Conservation (phyloP, 1,140 invertebrate genomes). For the Drosophila nasuta region DNA sequence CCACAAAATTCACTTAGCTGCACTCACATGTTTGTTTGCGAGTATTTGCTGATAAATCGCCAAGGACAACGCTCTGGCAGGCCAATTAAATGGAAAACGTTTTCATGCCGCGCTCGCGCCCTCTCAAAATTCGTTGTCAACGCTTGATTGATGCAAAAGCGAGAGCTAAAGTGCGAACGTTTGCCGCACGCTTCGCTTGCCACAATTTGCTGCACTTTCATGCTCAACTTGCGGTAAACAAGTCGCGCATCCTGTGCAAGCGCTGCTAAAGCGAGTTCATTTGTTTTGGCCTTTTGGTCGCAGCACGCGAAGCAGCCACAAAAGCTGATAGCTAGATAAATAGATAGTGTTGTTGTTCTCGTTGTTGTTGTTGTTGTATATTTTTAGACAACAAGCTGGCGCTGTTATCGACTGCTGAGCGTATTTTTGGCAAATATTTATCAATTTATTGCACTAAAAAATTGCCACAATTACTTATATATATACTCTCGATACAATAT, state of each 20-base stretch:
- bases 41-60: conserved; percentile 6
- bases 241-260: conserved; percentile 14
- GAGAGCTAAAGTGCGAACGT: background rate
- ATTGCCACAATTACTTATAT: conserved; percentile 69
- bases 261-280: background rate
- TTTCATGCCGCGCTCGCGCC: conserved; percentile 50
- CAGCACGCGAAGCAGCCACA: conserved; percentile 48
- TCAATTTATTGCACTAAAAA: conserved; percentile 79
- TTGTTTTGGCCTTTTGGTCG: conserved; percentile 17
- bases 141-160: conserved; percentile 64
- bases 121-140: conserved; percentile 51
- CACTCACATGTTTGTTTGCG: conserved; percentile 11
- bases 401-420: conserved; percentile 54
- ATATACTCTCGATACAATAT: conserved; percentile 20
- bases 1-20: conserved; percentile 55
- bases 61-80: conserved; percentile 12
- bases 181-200: no score
- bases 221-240: conserved; percentile 37
- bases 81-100: conserved; percentile 76
- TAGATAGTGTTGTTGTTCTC: conserved; percentile 41
- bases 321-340: conserved; percentile 25
- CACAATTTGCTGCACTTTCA: conserved; percentile 8
- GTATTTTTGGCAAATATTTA: conserved; percentile 79
- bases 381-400: conserved; percentile 25
- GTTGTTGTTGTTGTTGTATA: conserved; percentile 37